Evolutionary conservation across 2,797 vertebrate genomes (phyloP).

Genomic region (Ataeniobius toweri): DNA sequence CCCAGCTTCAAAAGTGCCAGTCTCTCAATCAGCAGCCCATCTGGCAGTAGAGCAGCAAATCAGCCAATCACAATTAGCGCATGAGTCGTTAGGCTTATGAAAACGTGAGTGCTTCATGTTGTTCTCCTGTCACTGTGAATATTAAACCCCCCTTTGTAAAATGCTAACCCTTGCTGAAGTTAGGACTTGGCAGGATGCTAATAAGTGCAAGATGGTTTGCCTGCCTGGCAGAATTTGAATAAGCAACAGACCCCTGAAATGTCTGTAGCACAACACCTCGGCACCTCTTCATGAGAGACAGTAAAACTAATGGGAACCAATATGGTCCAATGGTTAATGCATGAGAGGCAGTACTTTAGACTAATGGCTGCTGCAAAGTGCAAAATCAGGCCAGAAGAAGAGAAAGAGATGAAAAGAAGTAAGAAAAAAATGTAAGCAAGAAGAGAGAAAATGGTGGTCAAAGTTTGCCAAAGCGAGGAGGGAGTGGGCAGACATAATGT

Average conservation of each 20-base stretch:
- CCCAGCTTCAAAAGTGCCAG: slow-evolving; percentile 43
- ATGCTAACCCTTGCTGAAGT: slow-evolving; percentile 24
- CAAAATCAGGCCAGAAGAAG: slow-evolving; percentile 42
- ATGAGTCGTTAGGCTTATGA: slow-evolving; percentile 33
- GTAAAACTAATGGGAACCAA: slow-evolving; percentile 59
- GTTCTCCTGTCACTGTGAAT: slow-evolving; percentile 35
- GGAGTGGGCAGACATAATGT: slow-evolving; percentile 10
- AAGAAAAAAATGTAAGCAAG: slow-evolving; percentile 17
- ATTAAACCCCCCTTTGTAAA: slow-evolving; percentile 20
- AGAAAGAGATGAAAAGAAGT: slow-evolving; percentile 39
- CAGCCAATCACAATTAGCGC: slow-evolving; percentile 61
- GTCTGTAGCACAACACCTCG: slow-evolving; percentile 45
- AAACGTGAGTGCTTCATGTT: slow-evolving; percentile 44
- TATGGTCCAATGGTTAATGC: slow-evolving; percentile 66
- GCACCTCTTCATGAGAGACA: slow-evolving; percentile 38
- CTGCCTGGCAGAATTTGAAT: slow-evolving; percentile 26
- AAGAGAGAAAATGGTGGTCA: slow-evolving; percentile 8
- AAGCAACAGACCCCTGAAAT: slow-evolving; percentile 24
- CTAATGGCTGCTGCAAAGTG: slow-evolving; percentile 63
- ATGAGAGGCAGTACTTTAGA: slow-evolving; percentile 62
- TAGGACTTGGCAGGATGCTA: slow-evolving; percentile 22
- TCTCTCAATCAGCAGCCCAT: slow-evolving; percentile 46
- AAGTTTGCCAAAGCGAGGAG: slow-evolving; percentile 13
- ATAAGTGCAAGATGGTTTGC: slow-evolving; percentile 29
- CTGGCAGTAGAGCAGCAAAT: slow-evolving; percentile 40